These are phyloP conservation scores for Pollachius pollachius DNA, from an alignment of 2,113 vertebrate species.

Conservation along the genomic window DNA sequence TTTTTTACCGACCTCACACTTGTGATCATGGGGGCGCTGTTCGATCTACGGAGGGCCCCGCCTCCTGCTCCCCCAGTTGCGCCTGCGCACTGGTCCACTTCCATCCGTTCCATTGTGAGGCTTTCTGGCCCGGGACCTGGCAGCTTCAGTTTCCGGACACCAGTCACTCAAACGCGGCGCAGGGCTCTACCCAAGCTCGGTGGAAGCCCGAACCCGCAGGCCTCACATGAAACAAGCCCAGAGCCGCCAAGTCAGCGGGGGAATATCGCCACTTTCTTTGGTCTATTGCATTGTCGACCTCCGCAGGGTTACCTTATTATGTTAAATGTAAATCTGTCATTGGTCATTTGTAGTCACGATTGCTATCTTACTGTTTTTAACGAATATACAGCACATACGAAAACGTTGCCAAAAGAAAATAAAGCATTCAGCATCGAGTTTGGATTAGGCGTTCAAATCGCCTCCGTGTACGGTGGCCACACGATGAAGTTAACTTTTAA, in stretches of 20 bases:
- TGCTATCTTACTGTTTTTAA: neutral
- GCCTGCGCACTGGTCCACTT: conserved; percentile 82
- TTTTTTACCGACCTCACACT: conserved; percentile 70
- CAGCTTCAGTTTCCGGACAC: conserved; percentile 41
- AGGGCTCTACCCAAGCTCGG: conserved; percentile 63
- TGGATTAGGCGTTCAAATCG: no score
- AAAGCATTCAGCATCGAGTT: no score
- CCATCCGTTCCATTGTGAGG: conserved; percentile 76
- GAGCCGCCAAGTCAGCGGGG: conserved; percentile 49
- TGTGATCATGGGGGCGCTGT: conserved; percentile 82
- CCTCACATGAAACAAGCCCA: conserved; percentile 60
- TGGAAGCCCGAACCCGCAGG: conserved; percentile 78
- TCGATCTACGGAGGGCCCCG: conserved; percentile 76
- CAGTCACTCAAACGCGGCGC: conserved; percentile 43
- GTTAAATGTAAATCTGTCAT: neutral
- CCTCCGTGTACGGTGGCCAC: neutral
- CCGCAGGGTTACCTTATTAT: no score
- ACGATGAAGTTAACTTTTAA: neutral
- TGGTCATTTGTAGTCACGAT: neutral
- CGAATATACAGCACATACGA: no score
- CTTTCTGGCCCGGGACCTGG: conserved; percentile 43
- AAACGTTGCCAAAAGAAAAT: no score
- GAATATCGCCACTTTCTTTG: conserved; percentile 16
- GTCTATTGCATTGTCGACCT: conserved; percentile 57
- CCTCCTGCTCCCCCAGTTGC: conserved; percentile 66